Evolutionary conservation across 2,113 vertebrate species (phyloP).

Genomic region (Ibidorhyncha struthersii): DNA sequence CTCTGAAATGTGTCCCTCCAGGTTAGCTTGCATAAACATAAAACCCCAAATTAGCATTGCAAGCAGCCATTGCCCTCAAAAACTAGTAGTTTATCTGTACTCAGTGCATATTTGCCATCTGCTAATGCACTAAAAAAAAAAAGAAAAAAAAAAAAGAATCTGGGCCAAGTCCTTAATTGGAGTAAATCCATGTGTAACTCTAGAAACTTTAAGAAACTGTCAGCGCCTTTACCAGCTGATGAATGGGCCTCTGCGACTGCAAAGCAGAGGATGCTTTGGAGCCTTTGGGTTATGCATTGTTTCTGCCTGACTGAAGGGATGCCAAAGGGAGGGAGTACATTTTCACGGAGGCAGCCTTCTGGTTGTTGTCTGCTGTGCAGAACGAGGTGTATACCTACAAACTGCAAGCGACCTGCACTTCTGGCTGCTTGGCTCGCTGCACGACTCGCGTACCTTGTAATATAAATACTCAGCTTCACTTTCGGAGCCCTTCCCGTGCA

Average conservation of each 20-base stretch:
- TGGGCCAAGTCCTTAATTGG: background rate
- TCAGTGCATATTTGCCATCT: conserved; percentile 29
- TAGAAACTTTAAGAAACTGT: background rate
- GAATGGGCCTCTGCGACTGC: background rate
- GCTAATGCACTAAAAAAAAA: background rate
- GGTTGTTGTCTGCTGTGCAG: background rate
- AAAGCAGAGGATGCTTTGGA: background rate
- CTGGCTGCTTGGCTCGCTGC: background rate
- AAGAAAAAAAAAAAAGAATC: background rate
- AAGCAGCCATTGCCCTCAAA: conserved; percentile 47
- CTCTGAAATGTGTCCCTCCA: conserved; percentile 36
- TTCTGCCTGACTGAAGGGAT: background rate
- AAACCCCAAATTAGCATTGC: conserved; percentile 33
- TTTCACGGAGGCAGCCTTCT: background rate
- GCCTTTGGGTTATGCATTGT: background rate
- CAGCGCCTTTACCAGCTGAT: background rate
- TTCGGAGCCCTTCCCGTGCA: conserved; percentile 13
- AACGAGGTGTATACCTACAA: fast-evolving
- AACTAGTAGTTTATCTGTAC: background rate
- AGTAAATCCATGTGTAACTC: conserved; percentile 4
- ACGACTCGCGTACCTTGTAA: background rate
- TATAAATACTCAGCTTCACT: conserved; percentile 11
- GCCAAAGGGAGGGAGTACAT: background rate
- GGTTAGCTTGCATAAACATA: conserved; percentile 52
- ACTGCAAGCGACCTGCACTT: background rate